Evolutionary conservation across 2,797 vertebrate genomes (phyloP), one percentile per base, ranked within the genome.

Genomic region (Erpetoichthys calabaricus): DNA sequence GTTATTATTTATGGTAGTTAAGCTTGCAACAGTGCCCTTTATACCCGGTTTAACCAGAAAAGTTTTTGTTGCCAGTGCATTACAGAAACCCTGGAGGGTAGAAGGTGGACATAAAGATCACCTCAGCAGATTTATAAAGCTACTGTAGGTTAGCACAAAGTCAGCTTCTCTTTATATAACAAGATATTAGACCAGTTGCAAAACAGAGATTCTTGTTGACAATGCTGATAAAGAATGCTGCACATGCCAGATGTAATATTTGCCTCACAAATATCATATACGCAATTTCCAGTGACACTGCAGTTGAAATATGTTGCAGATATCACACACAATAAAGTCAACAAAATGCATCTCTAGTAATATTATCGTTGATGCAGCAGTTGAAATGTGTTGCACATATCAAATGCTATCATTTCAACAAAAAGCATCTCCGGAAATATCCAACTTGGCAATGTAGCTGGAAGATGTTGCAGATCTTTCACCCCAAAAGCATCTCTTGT

Each of bases 281-380:
- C 5, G 10, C 52, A 49, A 51, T 51, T 53, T n/a, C n/a, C 52
- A 8, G 42, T 59, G 51, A 53, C 50, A 53, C 51, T 53, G 44
- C 51, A 53, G 50, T 46, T 53, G 50, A 59, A 59, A 42, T 7
- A 59, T 53, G 57, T 45, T 59, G 45, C 8, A 41, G 44, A 45
- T 53, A 53, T 46, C 51, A 8, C 5, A 45, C 53, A 51, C 47
- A 7, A 50, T 44, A 50, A 51, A 43, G 7, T 42, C 4, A 45
- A n/a, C 44, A 53, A 53, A 52, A 42, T 25, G 53, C 42, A 53
- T 7, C 51, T 45, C 41, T 53, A 25, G 44, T 58, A 25, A 53
- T 51, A 10, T 53, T 51, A 58, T 8, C 45, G 44, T 53, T 58
- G 44, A 42, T 10, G 46, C 7, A 8, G 51, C n/a, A 42, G 51